A percentile compares a stretch with the other conserved stretches of the same genome.
Conservation (phyloP, 1,140 invertebrate genomes). For the Nebria ingens region DNA sequence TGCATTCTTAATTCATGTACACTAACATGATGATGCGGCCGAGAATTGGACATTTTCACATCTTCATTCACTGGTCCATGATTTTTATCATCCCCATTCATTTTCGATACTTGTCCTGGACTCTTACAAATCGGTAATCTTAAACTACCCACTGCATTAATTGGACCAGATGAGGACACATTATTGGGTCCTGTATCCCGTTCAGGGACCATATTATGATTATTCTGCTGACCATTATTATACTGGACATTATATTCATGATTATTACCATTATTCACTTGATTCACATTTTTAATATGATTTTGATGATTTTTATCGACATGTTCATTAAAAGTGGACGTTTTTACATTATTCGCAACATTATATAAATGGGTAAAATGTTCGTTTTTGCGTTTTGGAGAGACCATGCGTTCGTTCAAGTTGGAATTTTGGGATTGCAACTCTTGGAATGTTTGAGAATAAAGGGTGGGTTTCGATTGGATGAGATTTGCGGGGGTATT, state of each 20-base stretch:
- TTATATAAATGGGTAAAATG: constrained; percentile 31
- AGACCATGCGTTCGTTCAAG: constrained; percentile 29
- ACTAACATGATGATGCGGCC: constrained; percentile 49
- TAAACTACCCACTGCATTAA: constrained; percentile 29
- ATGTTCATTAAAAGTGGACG: constrained; percentile 36
- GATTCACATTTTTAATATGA: constrained; percentile 30
- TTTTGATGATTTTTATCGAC: constrained; percentile 29
- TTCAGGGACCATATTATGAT: constrained; percentile 47
- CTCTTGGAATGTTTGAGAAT: constrained; percentile 11
- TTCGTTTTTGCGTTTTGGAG: constrained; percentile 29
- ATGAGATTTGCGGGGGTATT: constrained; percentile 31
- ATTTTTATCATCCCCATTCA: constrained; percentile 41
- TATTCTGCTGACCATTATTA: constrained; percentile 32
- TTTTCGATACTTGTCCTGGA: constrained; percentile 23
- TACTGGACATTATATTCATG: constrained; percentile 26
- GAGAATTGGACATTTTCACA: constrained; percentile 31
- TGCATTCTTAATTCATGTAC: constrained; percentile 49
- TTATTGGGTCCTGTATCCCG: constrained; percentile 43
- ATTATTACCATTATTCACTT: constrained; percentile 16
- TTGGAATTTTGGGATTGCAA: constrained; percentile 4
- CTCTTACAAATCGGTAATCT: constrained; percentile 16
- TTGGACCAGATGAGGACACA: constrained; percentile 31
- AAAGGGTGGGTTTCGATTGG: constrained; percentile 16
- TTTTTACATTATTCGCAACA: constrained; percentile 33
- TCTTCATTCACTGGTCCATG: constrained; percentile 28